Conservation (phyloP, 2,113 vertebrate species). For the Micronisus gabar region DNA sequence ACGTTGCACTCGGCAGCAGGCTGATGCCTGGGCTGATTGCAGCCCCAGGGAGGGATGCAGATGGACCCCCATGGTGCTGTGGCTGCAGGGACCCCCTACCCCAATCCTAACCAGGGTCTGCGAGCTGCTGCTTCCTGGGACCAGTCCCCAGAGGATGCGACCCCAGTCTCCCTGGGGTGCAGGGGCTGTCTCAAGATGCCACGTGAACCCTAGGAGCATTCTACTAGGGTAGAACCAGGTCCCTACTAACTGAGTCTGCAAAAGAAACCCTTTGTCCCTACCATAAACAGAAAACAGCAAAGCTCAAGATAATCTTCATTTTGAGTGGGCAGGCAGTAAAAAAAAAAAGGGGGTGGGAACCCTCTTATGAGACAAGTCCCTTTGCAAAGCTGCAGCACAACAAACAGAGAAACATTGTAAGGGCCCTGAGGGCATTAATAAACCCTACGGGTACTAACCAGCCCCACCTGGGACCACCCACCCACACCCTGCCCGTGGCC, state of each 20-base stretch:
- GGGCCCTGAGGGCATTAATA: not conserved
- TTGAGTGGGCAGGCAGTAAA: not conserved
- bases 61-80: too few species aligned
- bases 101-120: not conserved
- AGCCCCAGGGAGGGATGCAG: not conserved
- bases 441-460: not conserved
- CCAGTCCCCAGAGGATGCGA: not conserved
- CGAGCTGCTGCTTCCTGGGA: not conserved
- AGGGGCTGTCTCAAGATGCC: not conserved
- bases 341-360: too few species aligned
- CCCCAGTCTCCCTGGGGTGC: not conserved
- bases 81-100: not conserved
- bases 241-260: not conserved
- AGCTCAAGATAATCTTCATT: not conserved
- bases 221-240: not conserved
- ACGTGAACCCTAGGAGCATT: not conserved
- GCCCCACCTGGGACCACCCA: not conserved
- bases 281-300: not conserved
- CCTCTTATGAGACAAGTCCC: not conserved
- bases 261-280: not conserved
- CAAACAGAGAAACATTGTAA: accelerated
- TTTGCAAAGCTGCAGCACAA: not conserved
- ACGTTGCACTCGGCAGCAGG: not conserved
- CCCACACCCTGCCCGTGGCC: accelerated
- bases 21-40: not conserved